Evolutionary conservation across 2,797 vertebrate genomes (phyloP).

Genomic region (Anas bahamensis): DNA sequence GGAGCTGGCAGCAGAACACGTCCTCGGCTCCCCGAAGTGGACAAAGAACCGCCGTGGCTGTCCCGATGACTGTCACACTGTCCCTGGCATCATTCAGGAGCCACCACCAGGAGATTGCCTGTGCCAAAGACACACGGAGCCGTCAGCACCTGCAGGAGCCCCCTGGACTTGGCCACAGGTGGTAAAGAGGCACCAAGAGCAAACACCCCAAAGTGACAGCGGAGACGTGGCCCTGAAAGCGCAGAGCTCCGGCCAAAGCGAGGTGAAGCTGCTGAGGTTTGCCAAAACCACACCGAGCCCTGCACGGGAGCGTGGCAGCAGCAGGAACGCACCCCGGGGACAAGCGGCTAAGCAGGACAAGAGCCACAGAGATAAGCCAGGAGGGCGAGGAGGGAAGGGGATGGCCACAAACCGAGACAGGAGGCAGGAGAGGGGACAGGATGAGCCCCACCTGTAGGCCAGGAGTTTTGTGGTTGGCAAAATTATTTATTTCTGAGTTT

Average conservation of each 20-base stretch:
- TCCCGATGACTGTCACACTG: not conserved
- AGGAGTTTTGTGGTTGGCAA: not conserved
- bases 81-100: not conserved
- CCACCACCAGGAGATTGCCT: conserved; percentile 13
- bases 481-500: not conserved
- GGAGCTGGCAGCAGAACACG: not conserved
- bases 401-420: not conserved
- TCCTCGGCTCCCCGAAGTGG: not conserved
- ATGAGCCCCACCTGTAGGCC: conserved; percentile 11
- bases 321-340: not conserved
- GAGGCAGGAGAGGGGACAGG: not conserved
- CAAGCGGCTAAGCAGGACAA: not conserved
- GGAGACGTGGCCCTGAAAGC: not conserved
- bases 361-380: not conserved
- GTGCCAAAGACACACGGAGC: conserved; percentile 17
- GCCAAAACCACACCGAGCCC: not conserved
- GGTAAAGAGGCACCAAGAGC: not conserved
- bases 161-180: not conserved
- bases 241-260: not conserved
- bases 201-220: rapidly evolving
- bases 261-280: not conserved
- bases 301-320: not conserved
- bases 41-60: not conserved
- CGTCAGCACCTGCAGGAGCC: not conserved
- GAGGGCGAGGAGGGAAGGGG: not conserved